Evolutionary conservation across 2,113 vertebrate species (phyloP), one percentile per base, ranked within the genome.

Genomic region (Ageneiosus marmoratus): DNA sequence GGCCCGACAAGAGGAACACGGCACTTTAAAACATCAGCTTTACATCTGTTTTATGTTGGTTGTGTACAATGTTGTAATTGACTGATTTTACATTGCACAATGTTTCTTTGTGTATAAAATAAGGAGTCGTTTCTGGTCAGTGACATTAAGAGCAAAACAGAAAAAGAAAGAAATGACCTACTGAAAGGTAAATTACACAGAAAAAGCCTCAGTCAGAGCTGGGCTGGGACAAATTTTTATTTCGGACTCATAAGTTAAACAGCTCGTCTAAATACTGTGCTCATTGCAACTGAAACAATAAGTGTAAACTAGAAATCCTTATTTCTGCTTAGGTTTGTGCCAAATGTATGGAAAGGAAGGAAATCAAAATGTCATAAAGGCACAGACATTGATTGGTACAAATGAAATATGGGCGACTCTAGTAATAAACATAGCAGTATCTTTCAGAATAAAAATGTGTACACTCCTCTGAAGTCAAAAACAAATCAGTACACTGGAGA

Each of bases 1-100:
- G 90, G 56, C 92, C 88, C 0, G 91, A 94, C 75, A 94, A 93
- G 91, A 92, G 67, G 69, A 91, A 84, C 88, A 93, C 92, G 0
- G 92, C 89, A 1, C 82, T 94, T 73, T 95, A 89, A 20, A 16
- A 13, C 73, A 5, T 6, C 29, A 56, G 80, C 56, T 83, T 82
- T 58, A 89, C 51, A 80, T 75, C 74, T 60, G 41, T 41, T 73
- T 77, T 41, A 34, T 56, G 46, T 65, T 84, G 77, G 86, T 34
- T 29, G 51, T 92, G 90, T 91, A 90, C 34, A 88, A 7, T 89
- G 72, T 87, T 87, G 88, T 87, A 88, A 85, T 69, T 16, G 27
- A 87, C 87, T 84, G 46, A 87, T 81, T 80, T 79, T 62, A 84
- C 72, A 81, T 32, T 62, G 27, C 29, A 80, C 65, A 55, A 5